Base-by-base conservation (phyloP, 1,140 invertebrate species). In the Pemphigus obesinymphae region DNA sequence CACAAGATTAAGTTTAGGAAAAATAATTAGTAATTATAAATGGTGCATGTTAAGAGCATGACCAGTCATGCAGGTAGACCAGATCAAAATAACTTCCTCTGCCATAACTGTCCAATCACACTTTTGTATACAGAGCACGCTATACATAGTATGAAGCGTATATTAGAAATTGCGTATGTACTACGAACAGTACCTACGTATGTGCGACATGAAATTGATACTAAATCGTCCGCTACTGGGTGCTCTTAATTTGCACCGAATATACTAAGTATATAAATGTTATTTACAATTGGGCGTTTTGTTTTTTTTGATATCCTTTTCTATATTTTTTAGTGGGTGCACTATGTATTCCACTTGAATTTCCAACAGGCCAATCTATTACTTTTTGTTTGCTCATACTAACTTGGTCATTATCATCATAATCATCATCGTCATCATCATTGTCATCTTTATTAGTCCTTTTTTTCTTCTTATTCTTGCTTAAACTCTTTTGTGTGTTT, bases 311-410 rank as follows among this genome's bases (percentile, higher is more conserved):
- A 15, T 1, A 58, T 40, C 76, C 76, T 61, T 63, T 80, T 61
- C 76, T 20, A n/a, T 43, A 37, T 80, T 61, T 80, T 3, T 63
- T 80, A 23, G 15, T 13, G 7, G 76, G 37, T 0, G 26, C 37
- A 29, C 4, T 11, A 5, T 13, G 6, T 61, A 1, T 10, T n/a
- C 29, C 10, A 0, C 0, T 80, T 17, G 23, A 29, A n/a, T 29
- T 80, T 80, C 55, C 55, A 5, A 31, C 23, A 10, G 76, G 76
- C 76, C 76, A 80, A 61, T 63, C 26, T 11, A 80, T 31, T 29
- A 80, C 76, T 63, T 63, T 80, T 63, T 80, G 76, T 20, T 80
- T 80, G 15, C 75, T 55, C 13, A 58, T 37, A 26, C 37, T 15
- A 7, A 29, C 0, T 5, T 29, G 55, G 15, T 6, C 23, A 11